Percentiles rank a stretch among this genome's conserved stretches.
These are phyloP conservation scores for Tinea trinotella DNA, from an alignment of 2,888 invertebrate genomes.

Conservation along the genomic window DNA sequence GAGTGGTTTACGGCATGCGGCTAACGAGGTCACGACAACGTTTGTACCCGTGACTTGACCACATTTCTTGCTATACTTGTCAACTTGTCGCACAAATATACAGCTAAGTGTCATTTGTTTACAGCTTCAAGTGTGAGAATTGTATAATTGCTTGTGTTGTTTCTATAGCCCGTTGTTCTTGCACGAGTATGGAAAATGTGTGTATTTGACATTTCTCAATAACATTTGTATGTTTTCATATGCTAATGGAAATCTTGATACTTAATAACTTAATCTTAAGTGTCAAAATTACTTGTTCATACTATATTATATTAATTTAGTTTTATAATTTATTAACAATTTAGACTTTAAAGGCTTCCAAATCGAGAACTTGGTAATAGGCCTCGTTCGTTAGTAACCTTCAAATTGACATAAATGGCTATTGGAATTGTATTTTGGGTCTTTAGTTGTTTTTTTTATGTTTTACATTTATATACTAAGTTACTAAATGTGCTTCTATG, in stretches of 20 bases:
- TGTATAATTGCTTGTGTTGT: not conserved
- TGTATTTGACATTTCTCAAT: not conserved
- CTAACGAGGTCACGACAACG: slow-evolving; percentile 25
- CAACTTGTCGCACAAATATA: not conserved
- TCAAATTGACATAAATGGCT: not conserved
- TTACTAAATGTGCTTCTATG: too few relatives aligned
- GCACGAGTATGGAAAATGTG: slow-evolving; percentile 2
- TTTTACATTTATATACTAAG: too few relatives aligned
- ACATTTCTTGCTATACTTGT: slow-evolving; percentile 1
- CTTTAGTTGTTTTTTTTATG: not conserved
- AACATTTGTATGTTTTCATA: not conserved
- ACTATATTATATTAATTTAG: not conserved
- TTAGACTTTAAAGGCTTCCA: not conserved
- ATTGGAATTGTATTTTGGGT: not conserved
- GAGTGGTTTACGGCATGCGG: slow-evolving; percentile 24
- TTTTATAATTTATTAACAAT: not conserved
- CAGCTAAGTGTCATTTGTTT: not conserved
- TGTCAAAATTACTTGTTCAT: not conserved
- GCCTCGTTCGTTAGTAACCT: not conserved
- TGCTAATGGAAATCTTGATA: not conserved
- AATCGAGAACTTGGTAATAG: not conserved
- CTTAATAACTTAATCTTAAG: too few relatives aligned
- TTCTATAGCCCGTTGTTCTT: not conserved
- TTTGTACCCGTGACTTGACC: not conserved
- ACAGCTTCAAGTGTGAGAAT: not conserved